Base-by-base conservation (phyloP, 2,113 vertebrate genomes). In the Varanus komodoensis region DNA sequence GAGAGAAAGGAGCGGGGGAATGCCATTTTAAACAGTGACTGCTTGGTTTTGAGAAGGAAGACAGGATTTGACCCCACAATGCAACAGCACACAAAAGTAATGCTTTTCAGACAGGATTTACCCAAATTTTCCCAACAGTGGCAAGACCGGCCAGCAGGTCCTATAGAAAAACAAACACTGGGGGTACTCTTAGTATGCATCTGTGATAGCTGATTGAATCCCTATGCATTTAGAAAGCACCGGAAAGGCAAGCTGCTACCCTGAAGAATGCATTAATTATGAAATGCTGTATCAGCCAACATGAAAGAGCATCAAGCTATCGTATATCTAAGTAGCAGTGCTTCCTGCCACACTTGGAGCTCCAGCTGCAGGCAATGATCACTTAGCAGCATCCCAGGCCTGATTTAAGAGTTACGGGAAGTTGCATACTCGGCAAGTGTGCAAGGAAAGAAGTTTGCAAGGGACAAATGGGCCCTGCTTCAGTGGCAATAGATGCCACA, bases 151-250 rank as follows among this genome's bases (percentile, higher is more conserved):
- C 44, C 29, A 57, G 81, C 32, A 82, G 54, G 54, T 61, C 81
- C 19, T 82, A 23, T 34, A 64, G 32, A 19, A 67, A 67, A 8
- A 34, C 25, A 61, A 34, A 89, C 68, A 80, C 96, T 94, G 68
- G 90, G 93, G 91, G 89, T 87, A 90, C 95, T 95, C 93, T 94
- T 94, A 50, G 91, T 91, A 92, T 87, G 84, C 11, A 23, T 23
- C 32, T 83, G 29, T 79, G 8, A 25, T 48, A 79, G 69, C 27
- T 73, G 69, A n/a, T 11, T 9, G 69, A 73, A 77, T 77, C 34
- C 21, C 21, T 77, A 34, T 44, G 23, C 21, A 77, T 77, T 77
- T 44, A 11, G 80, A 82, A 34, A n/a, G 29, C 54, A 61, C 61
- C 17, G 54, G 12, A 82, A 82, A 61, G 19, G 8, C 32, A 61